Evolutionary conservation across 64 coral and sea anemone species (phyloP).

Genomic region (Dendrophyllia cribrosa): DNA sequence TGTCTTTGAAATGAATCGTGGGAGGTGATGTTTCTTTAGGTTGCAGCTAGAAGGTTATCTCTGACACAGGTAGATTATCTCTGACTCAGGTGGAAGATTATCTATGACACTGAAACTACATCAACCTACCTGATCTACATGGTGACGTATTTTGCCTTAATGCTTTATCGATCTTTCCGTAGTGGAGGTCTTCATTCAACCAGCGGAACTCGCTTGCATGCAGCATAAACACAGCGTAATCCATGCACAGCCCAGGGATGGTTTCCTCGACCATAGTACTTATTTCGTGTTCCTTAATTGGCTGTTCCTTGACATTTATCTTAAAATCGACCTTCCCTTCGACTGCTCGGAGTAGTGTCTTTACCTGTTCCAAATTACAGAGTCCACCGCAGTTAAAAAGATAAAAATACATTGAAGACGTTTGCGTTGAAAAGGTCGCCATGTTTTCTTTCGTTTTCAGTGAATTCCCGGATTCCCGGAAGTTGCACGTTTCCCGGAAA

Average conservation of each 20-base stretch:
- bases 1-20: too few species aligned
- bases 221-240: slow-evolving; percentile 81
- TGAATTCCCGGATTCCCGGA: not conserved
- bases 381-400: not conserved
- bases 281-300: not conserved
- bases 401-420: not conserved
- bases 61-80: too few species aligned
- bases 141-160: not conserved
- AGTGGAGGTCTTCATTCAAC: not conserved
- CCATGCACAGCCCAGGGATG: not conserved
- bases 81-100: too few species aligned
- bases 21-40: too few species aligned
- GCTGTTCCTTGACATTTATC: not conserved
- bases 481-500: not conserved
- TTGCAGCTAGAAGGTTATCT: too few species aligned
- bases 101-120: not conserved
- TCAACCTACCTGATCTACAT: not conserved
- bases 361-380: not conserved
- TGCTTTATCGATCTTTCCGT: not conserved
- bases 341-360: not conserved
- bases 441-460: not conserved
- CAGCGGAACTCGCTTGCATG: slow-evolving; percentile 72
- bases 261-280: not conserved
- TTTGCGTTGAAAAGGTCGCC: not conserved
- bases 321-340: not conserved